Conservation (phyloP, 1,140 invertebrate species). For the Varroa destructor region DNA sequence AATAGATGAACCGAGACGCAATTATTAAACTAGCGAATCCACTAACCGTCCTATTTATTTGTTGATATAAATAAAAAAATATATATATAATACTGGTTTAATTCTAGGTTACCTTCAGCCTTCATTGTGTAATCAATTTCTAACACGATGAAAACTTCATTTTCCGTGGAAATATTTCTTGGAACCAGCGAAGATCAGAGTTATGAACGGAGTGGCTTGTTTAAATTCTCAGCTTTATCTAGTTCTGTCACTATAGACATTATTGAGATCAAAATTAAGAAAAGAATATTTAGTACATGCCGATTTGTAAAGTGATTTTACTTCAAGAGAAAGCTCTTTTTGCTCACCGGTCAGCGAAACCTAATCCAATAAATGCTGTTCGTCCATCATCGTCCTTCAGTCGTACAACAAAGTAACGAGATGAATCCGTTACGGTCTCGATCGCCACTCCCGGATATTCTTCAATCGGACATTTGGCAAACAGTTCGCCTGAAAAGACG, state of each 20-base stretch:
- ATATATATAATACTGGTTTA: too few relatives aligned
- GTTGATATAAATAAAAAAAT: background rate
- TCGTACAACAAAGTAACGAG: slow-evolving; percentile 91
- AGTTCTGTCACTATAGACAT: too few relatives aligned
- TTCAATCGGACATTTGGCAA: slow-evolving; percentile 95
- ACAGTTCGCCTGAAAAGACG: slow-evolving; percentile 58
- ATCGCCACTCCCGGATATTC: slow-evolving; percentile 84
- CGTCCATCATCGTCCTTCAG: slow-evolving; percentile 91
- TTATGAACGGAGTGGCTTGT: too few relatives aligned
- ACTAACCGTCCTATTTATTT: background rate
- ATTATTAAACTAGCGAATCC: background rate
- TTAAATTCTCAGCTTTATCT: too few relatives aligned
- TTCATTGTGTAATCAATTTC: too few relatives aligned
- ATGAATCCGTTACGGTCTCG: slow-evolving; percentile 91
- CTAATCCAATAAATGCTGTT: slow-evolving; percentile 89
- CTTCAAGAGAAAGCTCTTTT: background rate
- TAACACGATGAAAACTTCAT: too few relatives aligned
- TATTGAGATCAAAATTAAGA: too few relatives aligned
- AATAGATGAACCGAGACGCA: background rate
- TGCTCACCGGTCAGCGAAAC: slow-evolving; percentile 63
- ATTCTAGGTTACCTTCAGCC: too few relatives aligned
- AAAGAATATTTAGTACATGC: too few relatives aligned
- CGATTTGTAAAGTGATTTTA: background rate
- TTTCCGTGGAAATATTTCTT: too few relatives aligned
- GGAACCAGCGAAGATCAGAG: too few relatives aligned